These are phyloP conservation scores for Podarcis raffonei DNA, from an alignment of 2,113 vertebrate genomes.

Conservation along the genomic window DNA sequence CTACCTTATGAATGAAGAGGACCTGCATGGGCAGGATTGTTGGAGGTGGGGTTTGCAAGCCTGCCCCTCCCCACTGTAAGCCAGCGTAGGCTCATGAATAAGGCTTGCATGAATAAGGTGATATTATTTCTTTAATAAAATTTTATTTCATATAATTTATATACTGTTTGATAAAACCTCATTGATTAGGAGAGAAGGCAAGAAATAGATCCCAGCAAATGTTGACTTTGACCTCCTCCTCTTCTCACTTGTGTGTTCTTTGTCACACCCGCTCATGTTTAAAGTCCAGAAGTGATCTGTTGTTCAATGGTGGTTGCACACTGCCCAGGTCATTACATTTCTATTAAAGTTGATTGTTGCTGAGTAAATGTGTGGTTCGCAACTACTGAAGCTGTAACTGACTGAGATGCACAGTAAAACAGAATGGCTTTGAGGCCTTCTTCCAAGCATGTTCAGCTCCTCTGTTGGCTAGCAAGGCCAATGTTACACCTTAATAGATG, in stretches of 20 bases:
- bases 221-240: not conserved
- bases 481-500: too few species aligned
- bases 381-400: slow-evolving; percentile 48
- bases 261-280: not conserved
- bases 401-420: slow-evolving; percentile 38
- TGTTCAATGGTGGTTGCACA: not conserved
- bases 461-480: too few species aligned
- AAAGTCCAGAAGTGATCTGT: not conserved
- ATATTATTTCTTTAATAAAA: too few species aligned
- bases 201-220: not conserved
- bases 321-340: not conserved
- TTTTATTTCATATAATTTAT: too few species aligned
- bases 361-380: slow-evolving; percentile 58
- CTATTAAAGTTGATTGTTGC: not conserved
- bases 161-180: too few species aligned
- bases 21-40: too few species aligned
- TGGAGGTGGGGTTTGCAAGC: too few species aligned
- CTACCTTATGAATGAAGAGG: too few species aligned
- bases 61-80: too few species aligned
- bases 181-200: not conserved
- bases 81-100: too few species aligned
- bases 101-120: too few species aligned
- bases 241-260: not conserved
- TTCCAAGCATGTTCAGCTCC: not conserved
- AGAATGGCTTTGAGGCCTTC: slow-evolving; percentile 45